Conservation (phyloP, 2,113 vertebrate genomes). For the Anoplopoma fimbria region DNA sequence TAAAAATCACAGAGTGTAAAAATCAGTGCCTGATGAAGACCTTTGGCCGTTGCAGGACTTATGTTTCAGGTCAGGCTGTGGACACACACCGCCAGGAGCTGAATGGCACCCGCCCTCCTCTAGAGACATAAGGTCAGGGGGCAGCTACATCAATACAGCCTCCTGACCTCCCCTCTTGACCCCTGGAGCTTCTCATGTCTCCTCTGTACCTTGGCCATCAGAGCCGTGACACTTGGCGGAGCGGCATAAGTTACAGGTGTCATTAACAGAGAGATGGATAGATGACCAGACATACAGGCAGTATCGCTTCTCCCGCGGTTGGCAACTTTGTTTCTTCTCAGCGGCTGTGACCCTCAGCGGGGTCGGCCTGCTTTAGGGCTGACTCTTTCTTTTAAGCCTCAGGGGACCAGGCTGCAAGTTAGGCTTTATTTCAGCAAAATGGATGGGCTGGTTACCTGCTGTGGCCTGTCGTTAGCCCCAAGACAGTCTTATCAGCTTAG, state of each 20-base stretch:
- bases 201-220: constrained; percentile 42
- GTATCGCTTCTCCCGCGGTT: constrained; percentile 13
- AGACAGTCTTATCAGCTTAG: constrained; percentile 71
- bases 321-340: constrained; percentile 50
- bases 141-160: constrained; percentile 70
- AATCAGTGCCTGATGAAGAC: constrained; percentile 62
- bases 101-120: constrained; percentile 74
- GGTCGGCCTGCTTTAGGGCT: constrained; percentile 30
- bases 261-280: constrained; percentile 44
- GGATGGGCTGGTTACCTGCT: constrained; percentile 79
- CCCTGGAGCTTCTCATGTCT: constrained; percentile 63
- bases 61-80: constrained; percentile 75
- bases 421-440: constrained; percentile 82
- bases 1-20: too few species aligned
- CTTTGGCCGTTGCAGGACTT: constrained; percentile 59
- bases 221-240: constrained; percentile 27
- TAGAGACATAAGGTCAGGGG: constrained; percentile 70
- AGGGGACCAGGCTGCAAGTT: constrained; percentile 64
- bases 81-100: constrained; percentile 77
- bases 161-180: constrained; percentile 71
- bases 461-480: constrained; percentile 79
- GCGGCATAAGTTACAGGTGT: constrained; percentile 47
- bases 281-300: constrained; percentile 32
- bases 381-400: constrained; percentile 77
- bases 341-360: constrained; percentile 71